Percentiles rank a stretch among this genome's conserved stretches.
Evolutionary conservation across 2,888 invertebrate genomes (phyloP).

Genomic region (Cheilosia vulpina): DNA sequence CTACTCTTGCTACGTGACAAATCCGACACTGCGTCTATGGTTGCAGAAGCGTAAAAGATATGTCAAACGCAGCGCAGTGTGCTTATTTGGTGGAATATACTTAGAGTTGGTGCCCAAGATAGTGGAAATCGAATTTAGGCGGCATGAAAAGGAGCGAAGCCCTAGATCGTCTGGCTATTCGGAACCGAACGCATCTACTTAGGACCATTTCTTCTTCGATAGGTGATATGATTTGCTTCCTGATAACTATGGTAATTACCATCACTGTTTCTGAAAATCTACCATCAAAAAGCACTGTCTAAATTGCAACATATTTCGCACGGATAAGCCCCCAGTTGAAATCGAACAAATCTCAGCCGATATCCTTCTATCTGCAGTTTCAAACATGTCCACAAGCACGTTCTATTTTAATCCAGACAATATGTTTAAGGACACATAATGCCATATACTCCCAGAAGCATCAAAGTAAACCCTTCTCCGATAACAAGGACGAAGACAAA

Average conservation of each 20-base stretch:
- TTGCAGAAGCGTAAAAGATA: too few species aligned
- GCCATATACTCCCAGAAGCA: slow-evolving; percentile 10
- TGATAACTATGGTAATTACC: background rate
- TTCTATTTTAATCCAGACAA: slow-evolving; percentile 52
- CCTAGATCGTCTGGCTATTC: too few species aligned
- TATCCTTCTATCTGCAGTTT: slow-evolving; percentile 35
- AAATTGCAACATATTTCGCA: background rate
- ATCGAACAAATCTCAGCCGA: slow-evolving; percentile 48
- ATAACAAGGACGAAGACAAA: slow-evolving; percentile 3
- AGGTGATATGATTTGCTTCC: too few species aligned
- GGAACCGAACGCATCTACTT: too few species aligned
- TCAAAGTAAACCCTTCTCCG: slow-evolving; percentile 4
- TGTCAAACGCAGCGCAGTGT: too few species aligned
- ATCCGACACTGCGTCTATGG: too few species aligned
- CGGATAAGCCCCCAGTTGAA: background rate
- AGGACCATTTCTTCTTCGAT: too few species aligned
- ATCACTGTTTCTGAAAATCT: background rate
- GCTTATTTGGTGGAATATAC: too few species aligned
- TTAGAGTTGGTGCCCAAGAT: too few species aligned
- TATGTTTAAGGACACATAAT: slow-evolving; percentile 28
- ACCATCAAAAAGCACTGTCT: background rate
- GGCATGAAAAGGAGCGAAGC: too few species aligned
- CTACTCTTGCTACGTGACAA: too few species aligned
- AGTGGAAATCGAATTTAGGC: too few species aligned
- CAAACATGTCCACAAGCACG: slow-evolving; percentile 25